Conservation (phyloP, 2,797 vertebrate genomes). For the Hemibagrus guttatus region DNA sequence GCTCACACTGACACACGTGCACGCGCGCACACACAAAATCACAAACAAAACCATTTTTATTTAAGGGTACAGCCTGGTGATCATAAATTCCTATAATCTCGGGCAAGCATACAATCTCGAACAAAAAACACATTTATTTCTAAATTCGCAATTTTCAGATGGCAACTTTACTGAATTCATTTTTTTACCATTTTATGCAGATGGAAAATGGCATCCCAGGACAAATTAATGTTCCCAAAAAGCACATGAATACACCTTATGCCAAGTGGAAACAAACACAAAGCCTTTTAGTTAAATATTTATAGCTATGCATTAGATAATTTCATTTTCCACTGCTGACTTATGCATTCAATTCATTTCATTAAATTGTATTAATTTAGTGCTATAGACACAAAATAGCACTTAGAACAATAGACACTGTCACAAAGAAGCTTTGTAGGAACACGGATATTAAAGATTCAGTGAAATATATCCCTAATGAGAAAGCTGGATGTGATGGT, state of each 20-base stretch:
- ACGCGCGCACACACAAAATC: background rate
- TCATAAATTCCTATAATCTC: slow-evolving; percentile 9
- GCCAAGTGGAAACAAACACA: background rate
- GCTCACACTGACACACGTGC: slow-evolving; percentile 2
- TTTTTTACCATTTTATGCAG: background rate
- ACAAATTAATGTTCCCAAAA: background rate
- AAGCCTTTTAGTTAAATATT: background rate
- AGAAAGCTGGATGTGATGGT: background rate
- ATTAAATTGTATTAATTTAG: background rate
- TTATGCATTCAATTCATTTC: background rate
- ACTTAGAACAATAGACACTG: too few relatives aligned
- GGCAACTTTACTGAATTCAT: background rate
- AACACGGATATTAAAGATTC: background rate
- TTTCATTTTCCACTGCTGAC: background rate
- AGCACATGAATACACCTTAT: background rate
- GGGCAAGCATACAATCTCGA: background rate
- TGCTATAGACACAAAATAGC: too few relatives aligned
- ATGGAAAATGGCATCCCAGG: background rate
- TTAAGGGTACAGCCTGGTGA: background rate
- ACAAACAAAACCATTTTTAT: background rate
- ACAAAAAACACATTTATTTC: background rate
- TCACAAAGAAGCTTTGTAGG: background rate
- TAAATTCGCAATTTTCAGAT: background rate
- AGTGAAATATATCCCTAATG: background rate
- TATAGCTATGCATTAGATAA: background rate